Conservation (phyloP, 2,113 vertebrate genomes). For the Menidia beryllina region DNA sequence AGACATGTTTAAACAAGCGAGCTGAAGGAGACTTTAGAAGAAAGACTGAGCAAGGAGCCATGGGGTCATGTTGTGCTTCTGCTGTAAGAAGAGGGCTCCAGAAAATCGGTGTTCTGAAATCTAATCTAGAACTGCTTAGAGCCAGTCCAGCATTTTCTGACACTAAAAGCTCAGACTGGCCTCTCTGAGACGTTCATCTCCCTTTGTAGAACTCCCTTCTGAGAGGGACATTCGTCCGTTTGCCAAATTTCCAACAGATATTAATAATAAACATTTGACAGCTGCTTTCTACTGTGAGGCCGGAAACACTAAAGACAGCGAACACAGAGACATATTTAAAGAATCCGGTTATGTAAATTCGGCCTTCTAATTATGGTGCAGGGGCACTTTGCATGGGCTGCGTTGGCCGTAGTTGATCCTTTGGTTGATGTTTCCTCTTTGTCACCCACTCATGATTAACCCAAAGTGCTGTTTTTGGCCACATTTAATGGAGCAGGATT, state of each 20-base stretch:
- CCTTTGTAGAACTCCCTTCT: too few relatives aligned
- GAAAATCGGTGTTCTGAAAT: too few relatives aligned
- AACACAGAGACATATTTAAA: background rate
- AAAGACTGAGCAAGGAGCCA: too few relatives aligned
- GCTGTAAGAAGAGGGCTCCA: too few relatives aligned
- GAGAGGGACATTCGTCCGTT: background rate
- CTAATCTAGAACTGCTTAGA: too few relatives aligned
- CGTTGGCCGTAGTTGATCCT: background rate
- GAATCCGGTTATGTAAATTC: background rate
- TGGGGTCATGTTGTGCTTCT: too few relatives aligned
- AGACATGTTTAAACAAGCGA: too few relatives aligned
- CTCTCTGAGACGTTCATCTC: too few relatives aligned
- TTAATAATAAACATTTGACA: background rate
- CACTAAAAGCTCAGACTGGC: too few relatives aligned
- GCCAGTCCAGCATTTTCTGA: too few relatives aligned
- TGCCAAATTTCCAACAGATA: background rate
- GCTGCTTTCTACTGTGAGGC: too few relatives aligned
- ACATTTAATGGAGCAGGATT: constrained; percentile 2
- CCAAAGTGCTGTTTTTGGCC: constrained; percentile 27
- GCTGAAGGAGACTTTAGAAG: too few relatives aligned
- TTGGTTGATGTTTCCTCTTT: constrained; percentile 4
- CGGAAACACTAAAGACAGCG: background rate
- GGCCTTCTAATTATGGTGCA: background rate
- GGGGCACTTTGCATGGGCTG: background rate
- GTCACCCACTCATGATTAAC: background rate